Percentiles rank a stretch among this genome's conserved stretches.
Conservation (phyloP, 2,113 vertebrate genomes). For the Charadrius vociferus region DNA sequence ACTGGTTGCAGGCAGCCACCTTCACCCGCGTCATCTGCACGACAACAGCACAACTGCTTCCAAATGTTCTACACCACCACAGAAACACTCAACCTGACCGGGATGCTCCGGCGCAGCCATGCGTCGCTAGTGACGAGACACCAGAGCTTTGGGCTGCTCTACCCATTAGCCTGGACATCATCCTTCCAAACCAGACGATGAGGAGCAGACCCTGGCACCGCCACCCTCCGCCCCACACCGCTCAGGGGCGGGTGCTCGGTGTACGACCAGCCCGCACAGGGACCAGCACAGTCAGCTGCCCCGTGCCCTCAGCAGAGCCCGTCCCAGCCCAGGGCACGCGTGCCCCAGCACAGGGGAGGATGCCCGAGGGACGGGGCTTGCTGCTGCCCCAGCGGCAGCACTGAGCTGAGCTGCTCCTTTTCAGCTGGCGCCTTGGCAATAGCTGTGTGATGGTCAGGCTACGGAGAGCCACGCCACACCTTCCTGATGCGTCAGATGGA, state of each 20-base stretch:
- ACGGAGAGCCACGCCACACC: background rate
- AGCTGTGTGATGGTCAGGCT: background rate
- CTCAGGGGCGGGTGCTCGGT: background rate
- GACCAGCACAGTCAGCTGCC: fast-evolving
- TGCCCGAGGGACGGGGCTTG: fast-evolving
- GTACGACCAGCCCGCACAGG: fast-evolving
- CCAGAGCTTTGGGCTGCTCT: fast-evolving
- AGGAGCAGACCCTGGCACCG: background rate
- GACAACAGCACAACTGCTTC: background rate
- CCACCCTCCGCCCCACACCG: fast-evolving
- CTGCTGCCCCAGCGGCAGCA: fast-evolving
- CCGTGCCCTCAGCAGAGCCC: background rate
- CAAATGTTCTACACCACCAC: background rate
- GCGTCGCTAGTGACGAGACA: fast-evolving
- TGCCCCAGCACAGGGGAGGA: background rate
- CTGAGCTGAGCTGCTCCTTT: background rate
- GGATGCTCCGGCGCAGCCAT: fast-evolving
- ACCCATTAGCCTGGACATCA: background rate
- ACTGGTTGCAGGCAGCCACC: conserved; percentile 86
- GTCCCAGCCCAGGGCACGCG: fast-evolving
- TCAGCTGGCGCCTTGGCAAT: background rate
- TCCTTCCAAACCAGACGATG: fast-evolving
- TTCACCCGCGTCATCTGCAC: conserved; percentile 88
- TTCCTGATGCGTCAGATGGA: background rate
- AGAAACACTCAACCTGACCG: fast-evolving